Evolutionary conservation across 2,797 vertebrate species (phyloP).

Genomic region (Limnodromus scolopaceus): DNA sequence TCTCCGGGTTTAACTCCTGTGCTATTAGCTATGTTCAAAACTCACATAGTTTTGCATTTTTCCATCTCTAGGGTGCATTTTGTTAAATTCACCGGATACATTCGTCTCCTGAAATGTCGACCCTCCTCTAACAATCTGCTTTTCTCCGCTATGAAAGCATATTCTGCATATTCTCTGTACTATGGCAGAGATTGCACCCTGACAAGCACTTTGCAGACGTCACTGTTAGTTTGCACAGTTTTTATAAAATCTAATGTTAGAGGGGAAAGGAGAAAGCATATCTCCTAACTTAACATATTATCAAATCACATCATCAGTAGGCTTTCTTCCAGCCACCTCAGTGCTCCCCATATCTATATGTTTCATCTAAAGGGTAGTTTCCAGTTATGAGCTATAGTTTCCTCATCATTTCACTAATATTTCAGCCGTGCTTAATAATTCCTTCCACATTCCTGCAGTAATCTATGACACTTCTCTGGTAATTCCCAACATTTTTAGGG

Average conservation of each 20-base stretch:
- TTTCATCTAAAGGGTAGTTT: constrained; percentile 18
- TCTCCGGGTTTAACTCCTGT: neutral
- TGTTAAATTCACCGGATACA: neutral
- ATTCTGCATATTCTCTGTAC: too few relatives aligned
- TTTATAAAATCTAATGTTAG: neutral
- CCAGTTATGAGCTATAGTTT: neutral
- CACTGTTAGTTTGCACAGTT: neutral
- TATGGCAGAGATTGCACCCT: fast-evolving
- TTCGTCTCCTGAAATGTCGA: neutral
- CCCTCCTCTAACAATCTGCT: neutral
- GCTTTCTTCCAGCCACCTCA: neutral
- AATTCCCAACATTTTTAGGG: neutral
- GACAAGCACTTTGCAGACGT: neutral
- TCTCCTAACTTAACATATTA: neutral
- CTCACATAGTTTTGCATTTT: fast-evolving
- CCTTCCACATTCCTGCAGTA: constrained; percentile 1
- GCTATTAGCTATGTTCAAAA: too few relatives aligned
- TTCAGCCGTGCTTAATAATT: neutral
- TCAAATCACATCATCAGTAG: neutral
- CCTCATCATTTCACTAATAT: neutral
- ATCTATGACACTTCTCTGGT: constrained; percentile 10
- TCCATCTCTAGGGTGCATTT: neutral
- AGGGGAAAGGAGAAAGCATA: neutral
- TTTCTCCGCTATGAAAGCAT: too few relatives aligned
- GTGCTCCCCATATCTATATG: neutral